These are phyloP conservation scores for Hypothenemus hampei DNA, from an alignment of 1,140 invertebrate genomes.

Conservation along the genomic window DNA sequence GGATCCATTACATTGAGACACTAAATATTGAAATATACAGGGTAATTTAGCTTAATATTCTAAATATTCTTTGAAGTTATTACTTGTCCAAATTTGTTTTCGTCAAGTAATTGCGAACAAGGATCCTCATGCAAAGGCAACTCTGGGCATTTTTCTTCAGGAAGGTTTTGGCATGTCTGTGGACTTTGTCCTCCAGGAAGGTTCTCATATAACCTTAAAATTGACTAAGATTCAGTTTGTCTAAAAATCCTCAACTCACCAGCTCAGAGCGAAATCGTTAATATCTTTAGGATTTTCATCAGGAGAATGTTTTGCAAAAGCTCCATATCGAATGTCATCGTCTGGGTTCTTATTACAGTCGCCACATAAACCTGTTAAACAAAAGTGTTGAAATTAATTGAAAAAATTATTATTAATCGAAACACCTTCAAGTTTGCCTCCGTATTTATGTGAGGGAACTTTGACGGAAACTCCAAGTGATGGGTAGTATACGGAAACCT, in stretches of 20 bases:
- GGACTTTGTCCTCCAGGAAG: slow-evolving; percentile 31
- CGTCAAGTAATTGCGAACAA: slow-evolving; percentile 59
- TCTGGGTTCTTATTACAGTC: slow-evolving; percentile 64
- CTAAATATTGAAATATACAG: slow-evolving; percentile 34
- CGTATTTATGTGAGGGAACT: slow-evolving; percentile 67
- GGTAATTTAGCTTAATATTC: too few species aligned
- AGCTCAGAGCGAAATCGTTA: slow-evolving; percentile 57
- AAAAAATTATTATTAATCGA: neutral
- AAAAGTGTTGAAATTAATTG: neutral
- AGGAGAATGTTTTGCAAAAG: slow-evolving; percentile 30
- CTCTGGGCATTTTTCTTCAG: slow-evolving; percentile 49
- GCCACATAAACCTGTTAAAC: slow-evolving; percentile 57
- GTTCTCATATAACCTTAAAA: slow-evolving; percentile 45
- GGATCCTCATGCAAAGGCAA: slow-evolving; percentile 55
- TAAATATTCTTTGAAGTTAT: slow-evolving; percentile 21
- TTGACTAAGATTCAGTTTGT: neutral
- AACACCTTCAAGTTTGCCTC: slow-evolving; percentile 62
- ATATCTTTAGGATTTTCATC: slow-evolving; percentile 46
- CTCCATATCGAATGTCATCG: slow-evolving; percentile 58
- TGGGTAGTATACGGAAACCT: slow-evolving; percentile 47
- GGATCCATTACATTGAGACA: slow-evolving; percentile 71
- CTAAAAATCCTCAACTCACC: slow-evolving; percentile 40
- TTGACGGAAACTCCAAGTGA: slow-evolving; percentile 48
- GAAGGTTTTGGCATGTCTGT: slow-evolving; percentile 37
- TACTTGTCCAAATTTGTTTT: slow-evolving; percentile 58